A percentile compares a stretch with the other conserved stretches of the same genome.
phyloP scores from a whole-genome alignment of 2,797 vertebrate species.

The Rhynchotus rufescens region DNA sequence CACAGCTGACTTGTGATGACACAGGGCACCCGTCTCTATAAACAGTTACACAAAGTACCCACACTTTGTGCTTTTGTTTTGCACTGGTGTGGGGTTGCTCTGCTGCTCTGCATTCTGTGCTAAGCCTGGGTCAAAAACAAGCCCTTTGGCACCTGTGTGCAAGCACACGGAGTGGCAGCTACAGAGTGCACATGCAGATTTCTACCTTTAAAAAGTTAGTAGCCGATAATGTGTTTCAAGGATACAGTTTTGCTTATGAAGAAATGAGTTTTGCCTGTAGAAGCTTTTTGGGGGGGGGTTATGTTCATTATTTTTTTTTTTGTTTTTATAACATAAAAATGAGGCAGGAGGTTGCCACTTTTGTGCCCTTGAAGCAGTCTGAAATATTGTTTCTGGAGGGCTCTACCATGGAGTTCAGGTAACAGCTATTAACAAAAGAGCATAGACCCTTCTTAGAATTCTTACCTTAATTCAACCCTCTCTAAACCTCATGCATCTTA shows the following conservation, averaged over 20 bases:
- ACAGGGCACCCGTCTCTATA: not conserved
- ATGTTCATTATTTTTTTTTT: not conserved
- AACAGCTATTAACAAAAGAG: not conserved
- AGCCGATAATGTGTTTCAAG: not conserved
- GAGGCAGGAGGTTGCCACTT: not conserved
- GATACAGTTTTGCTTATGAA: not conserved
- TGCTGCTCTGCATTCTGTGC: not conserved
- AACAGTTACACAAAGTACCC: not conserved
- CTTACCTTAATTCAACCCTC: not conserved
- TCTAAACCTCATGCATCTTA: not conserved
- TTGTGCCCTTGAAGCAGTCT: not conserved
- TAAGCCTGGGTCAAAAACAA: not conserved
- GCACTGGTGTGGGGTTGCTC: accelerated
- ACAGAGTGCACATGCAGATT: not conserved
- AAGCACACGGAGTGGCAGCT: not conserved
- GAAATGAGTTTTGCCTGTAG: not conserved
- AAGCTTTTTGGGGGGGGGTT: not conserved
- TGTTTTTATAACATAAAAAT: not conserved
- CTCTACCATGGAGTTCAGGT: not conserved
- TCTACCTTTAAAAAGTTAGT: not conserved
- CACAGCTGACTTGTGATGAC: not conserved
- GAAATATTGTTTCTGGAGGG: not conserved
- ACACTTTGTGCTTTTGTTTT: not conserved
- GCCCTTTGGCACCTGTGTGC: not conserved
- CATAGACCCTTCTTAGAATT: not conserved